phyloP scores from a whole-genome alignment of 2,888 invertebrate genomes.

The Synergus laeviventris region DNA sequence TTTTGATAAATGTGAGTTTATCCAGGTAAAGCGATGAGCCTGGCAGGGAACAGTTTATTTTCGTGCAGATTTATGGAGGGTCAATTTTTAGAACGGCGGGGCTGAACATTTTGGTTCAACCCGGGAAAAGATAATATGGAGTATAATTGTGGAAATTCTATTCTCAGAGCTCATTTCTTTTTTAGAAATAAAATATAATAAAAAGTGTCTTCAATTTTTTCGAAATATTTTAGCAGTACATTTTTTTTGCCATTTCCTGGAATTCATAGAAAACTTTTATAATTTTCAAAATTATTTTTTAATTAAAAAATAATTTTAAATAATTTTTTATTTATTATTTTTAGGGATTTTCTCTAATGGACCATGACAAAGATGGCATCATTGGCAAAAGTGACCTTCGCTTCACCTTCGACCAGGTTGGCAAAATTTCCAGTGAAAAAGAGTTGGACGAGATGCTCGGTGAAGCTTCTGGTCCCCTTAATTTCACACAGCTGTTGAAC shows the following conservation, averaged over 20 bases:
- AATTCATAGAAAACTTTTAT: no score
- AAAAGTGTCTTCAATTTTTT: neutral
- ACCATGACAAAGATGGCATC: constrained; percentile 95
- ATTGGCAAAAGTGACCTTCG: constrained; percentile 93
- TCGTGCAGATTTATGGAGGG: neutral
- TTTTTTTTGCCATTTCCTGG: no score
- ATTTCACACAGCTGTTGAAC: constrained; percentile 95
- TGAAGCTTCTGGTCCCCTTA: constrained; percentile 94
- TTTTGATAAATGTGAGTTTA: no score
- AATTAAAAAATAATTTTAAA: neutral
- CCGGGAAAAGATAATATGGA: neutral
- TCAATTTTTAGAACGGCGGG: neutral
- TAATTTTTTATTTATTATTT: constrained; percentile 36
- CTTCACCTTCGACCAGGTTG: constrained; percentile 94
- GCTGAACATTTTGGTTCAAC: neutral
- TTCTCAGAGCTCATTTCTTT: neutral
- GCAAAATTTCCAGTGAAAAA: constrained; percentile 92
- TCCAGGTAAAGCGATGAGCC: no score
- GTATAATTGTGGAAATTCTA: neutral
- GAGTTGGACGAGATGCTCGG: constrained; percentile 93
- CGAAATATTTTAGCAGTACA: no score
- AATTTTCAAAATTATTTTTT: neutral
- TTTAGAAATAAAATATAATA: neutral
- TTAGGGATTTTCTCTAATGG: constrained; percentile 96
- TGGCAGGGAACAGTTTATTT: neutral